These are phyloP conservation scores for Aphelocoma californica DNA, from an alignment of 2,797 vertebrate genomes.

Conservation along the genomic window DNA sequence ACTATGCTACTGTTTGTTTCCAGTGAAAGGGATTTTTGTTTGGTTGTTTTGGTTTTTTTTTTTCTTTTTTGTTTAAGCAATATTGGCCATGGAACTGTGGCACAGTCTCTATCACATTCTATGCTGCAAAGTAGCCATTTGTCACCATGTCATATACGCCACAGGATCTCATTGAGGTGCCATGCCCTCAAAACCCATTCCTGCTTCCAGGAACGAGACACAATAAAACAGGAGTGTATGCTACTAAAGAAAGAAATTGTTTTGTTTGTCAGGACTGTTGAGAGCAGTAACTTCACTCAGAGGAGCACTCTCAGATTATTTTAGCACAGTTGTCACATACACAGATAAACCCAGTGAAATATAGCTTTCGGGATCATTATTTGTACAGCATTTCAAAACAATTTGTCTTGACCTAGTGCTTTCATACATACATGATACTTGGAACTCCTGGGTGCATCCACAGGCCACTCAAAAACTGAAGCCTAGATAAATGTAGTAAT, in stretches of 20 bases:
- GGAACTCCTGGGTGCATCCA: neutral
- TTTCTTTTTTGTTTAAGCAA: neutral
- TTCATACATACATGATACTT: neutral
- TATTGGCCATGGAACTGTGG: neutral
- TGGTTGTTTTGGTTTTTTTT: no score
- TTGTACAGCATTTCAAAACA: conserved; percentile 39
- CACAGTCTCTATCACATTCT: conserved; percentile 33
- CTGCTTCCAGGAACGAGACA: conserved; percentile 49
- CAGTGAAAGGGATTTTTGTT: neutral
- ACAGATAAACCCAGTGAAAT: conserved; percentile 50
- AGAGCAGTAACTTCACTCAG: conserved; percentile 48
- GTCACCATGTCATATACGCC: conserved; percentile 28
- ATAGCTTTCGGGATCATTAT: conserved; percentile 29
- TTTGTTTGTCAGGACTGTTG: conserved; percentile 57
- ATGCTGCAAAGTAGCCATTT: conserved; percentile 32
- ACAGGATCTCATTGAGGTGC: conserved; percentile 52
- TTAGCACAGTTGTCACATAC: conserved; percentile 45
- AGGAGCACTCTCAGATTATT: conserved; percentile 54
- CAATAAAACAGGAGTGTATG: conserved; percentile 57
- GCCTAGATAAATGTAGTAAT: neutral
- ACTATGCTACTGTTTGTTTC: neutral
- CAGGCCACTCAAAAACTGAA: neutral
- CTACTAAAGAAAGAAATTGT: conserved; percentile 62
- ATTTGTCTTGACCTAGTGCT: conserved; percentile 31
- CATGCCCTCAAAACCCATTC: conserved; percentile 52